phyloP scores from a whole-genome alignment of 1,140 invertebrate genomes.

The Papilio machaon region DNA sequence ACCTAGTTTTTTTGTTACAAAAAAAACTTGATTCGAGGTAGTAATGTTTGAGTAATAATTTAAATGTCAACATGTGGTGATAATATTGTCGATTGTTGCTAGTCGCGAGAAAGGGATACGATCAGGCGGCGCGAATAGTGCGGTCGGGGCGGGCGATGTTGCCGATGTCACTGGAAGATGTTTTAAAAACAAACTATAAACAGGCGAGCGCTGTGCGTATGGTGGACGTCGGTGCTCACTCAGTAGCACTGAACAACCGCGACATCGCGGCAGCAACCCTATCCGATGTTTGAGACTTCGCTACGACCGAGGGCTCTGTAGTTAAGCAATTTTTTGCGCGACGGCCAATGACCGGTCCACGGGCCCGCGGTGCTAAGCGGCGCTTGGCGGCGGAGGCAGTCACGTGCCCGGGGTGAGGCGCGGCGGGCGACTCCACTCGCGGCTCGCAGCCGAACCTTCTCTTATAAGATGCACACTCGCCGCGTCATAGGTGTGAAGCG shows the following conservation, averaged over 20 bases:
- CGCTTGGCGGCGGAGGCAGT: conserved; percentile 60
- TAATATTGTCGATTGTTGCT: conserved; percentile 31
- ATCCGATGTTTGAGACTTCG: conserved; percentile 54
- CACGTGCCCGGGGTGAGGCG: conserved; percentile 80
- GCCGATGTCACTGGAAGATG: conserved; percentile 43
- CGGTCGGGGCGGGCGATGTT: conserved; percentile 50
- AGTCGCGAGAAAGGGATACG: conserved; percentile 27
- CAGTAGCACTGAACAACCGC: conserved; percentile 51
- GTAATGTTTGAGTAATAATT: conserved; percentile 31
- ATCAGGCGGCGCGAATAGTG: conserved; percentile 48
- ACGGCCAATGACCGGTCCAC: conserved; percentile 74
- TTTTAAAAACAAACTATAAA: conserved; percentile 51
- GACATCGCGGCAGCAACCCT: conserved; percentile 51
- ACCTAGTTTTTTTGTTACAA: not conserved
- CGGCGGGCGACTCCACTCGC: conserved; percentile 70
- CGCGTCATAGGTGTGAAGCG: conserved; percentile 74
- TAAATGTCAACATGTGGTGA: conserved; percentile 19
- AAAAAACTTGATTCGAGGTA: not conserved
- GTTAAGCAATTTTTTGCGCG: conserved; percentile 65
- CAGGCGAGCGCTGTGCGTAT: conserved; percentile 42
- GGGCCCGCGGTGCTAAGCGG: conserved; percentile 70
- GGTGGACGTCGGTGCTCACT: conserved; percentile 44
- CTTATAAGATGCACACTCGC: conserved; percentile 79
- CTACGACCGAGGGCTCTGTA: conserved; percentile 60
- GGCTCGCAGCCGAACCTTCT: conserved; percentile 73